A percentile compares a stretch with the other conserved stretches of the same genome.
Evolutionary conservation across 1,140 invertebrate species (phyloP).

Genomic region (Oppia nitens): DNA sequence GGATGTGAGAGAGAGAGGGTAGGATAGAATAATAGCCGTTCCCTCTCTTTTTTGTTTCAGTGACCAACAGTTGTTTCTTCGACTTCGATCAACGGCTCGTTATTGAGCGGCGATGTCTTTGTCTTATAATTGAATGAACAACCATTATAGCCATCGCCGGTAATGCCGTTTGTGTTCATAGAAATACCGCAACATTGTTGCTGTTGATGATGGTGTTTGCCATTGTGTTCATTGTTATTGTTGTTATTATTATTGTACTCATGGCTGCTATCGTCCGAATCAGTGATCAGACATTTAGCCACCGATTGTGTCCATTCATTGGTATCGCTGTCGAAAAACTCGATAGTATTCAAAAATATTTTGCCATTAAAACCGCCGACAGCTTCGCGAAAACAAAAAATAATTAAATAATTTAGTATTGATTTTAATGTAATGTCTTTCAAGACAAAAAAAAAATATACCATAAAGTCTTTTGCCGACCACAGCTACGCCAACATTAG

Average conservation of each 20-base stretch:
- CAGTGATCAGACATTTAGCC: constrained; percentile 5
- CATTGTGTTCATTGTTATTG: not conserved
- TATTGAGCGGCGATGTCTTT: not conserved
- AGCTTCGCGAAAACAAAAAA: constrained; percentile 21
- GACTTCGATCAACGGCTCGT: not conserved
- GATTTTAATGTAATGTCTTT: too few species aligned
- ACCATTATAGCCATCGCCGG: not conserved
- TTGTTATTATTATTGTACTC: not conserved
- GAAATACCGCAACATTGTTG: too few species aligned
- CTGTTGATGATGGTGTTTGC: not conserved
- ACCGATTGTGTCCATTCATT: constrained; percentile 53
- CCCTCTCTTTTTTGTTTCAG: not conserved
- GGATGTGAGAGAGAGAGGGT: too few species aligned
- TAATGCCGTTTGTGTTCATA: not conserved
- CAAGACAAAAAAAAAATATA: too few species aligned
- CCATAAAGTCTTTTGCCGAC: constrained; percentile 49
- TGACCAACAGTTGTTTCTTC: not conserved
- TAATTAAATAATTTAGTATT: not conserved
- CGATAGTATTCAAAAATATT: constrained; percentile 61
- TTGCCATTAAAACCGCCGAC: constrained; percentile 63
- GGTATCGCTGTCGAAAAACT: constrained; percentile 48
- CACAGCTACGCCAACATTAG: constrained; percentile 52
- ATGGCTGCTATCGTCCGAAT: not conserved
- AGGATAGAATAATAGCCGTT: too few species aligned
- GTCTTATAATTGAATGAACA: not conserved